These are phyloP conservation scores for Cinara cedri DNA, from an alignment of 2,888 invertebrate genomes.

Conservation along the genomic window DNA sequence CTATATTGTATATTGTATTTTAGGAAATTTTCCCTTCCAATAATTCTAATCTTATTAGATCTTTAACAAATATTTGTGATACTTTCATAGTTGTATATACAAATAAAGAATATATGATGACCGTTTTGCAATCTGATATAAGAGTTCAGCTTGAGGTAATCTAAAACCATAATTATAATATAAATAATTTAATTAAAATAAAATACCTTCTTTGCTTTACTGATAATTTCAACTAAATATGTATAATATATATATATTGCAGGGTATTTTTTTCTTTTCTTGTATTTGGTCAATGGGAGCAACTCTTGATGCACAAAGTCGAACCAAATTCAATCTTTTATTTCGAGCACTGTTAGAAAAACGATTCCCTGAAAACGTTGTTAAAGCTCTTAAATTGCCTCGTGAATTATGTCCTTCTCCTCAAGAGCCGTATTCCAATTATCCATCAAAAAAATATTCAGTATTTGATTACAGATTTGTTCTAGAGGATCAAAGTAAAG, in stretches of 20 bases:
- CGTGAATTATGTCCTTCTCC: slow-evolving; percentile 67
- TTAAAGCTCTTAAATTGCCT: slow-evolving; percentile 64
- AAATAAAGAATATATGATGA: slow-evolving; percentile 74
- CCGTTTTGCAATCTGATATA: slow-evolving; percentile 77
- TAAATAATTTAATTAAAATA: background rate
- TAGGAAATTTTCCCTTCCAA: slow-evolving; percentile 77
- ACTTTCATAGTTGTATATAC: slow-evolving; percentile 85
- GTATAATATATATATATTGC: slow-evolving; percentile 58
- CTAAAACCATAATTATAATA: background rate
- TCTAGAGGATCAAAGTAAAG: slow-evolving; percentile 85
- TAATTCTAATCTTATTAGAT: slow-evolving; percentile 81
- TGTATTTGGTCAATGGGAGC: slow-evolving; percentile 92
- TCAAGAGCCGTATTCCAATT: slow-evolving; percentile 79
- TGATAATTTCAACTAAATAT: too few species aligned
- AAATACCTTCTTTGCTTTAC: too few species aligned
- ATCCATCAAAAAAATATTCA: slow-evolving; percentile 80
- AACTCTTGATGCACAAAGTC: slow-evolving; percentile 74
- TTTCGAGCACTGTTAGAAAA: slow-evolving; percentile 80
- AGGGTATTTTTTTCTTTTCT: slow-evolving; percentile 92
- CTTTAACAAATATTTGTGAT: slow-evolving; percentile 86
- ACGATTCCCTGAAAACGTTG: slow-evolving; percentile 75
- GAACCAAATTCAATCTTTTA: slow-evolving; percentile 78
- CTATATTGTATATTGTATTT: slow-evolving; percentile 8
- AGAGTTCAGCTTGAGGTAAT: slow-evolving; percentile 82
- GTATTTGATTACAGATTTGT: slow-evolving; percentile 91